A percentile compares a stretch with the other conserved stretches of the same genome.
Conservation (phyloP, 2,888 invertebrate species). For the Myopa testacea region DNA sequence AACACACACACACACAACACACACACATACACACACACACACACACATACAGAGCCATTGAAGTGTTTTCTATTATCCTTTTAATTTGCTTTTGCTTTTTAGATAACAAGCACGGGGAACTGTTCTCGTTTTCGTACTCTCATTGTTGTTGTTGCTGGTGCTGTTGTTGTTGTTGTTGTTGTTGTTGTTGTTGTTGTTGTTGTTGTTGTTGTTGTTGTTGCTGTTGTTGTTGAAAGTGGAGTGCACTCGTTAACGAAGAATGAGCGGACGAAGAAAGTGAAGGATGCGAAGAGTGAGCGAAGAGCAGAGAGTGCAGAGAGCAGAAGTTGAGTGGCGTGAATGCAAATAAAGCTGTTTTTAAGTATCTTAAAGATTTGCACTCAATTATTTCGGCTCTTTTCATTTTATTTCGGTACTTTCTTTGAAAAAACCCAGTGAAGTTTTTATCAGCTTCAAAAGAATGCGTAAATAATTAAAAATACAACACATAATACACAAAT, state of each 20-base stretch:
- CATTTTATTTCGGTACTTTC: not conserved
- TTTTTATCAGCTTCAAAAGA: no score
- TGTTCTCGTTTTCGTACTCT: conserved; percentile 7
- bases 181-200: no score
- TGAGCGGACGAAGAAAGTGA: not conserved
- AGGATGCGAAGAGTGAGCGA: not conserved
- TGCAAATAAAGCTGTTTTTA: conserved; percentile 12
- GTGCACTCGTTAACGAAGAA: not conserved
- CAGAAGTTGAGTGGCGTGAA: not conserved
- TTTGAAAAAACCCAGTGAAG: no score
- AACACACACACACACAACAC: not conserved
- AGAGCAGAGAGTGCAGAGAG: not conserved
- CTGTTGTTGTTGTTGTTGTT: no score
- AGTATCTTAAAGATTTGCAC: not conserved
- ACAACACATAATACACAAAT: no score
- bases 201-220: not conserved
- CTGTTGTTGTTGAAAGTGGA: not conserved
- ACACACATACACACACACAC: conserved; percentile 7
- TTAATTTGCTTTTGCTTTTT: conserved; percentile 37
- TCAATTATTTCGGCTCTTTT: not conserved
- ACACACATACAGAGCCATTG: conserved; percentile 14
- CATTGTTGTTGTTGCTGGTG: not conserved
- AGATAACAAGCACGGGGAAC: conserved; percentile 22
- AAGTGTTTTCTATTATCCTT: conserved; percentile 34
- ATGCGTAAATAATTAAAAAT: no score